These are phyloP conservation scores for Eristalis tenax DNA, from an alignment of 2,888 invertebrate genomes.

Conservation along the genomic window DNA sequence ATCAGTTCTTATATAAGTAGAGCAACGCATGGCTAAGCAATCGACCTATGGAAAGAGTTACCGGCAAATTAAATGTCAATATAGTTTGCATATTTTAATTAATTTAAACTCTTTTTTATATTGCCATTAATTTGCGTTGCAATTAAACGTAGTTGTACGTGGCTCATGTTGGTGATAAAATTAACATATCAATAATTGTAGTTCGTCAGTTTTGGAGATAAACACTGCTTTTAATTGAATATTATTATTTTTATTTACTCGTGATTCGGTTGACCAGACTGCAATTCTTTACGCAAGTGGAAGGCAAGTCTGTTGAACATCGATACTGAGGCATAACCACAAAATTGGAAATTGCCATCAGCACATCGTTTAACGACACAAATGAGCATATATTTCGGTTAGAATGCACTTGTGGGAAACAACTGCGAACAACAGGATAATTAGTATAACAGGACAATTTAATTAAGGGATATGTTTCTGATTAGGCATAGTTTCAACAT, in stretches of 20 bases:
- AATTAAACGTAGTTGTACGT: slow-evolving; percentile 2
- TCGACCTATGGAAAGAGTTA: neutral
- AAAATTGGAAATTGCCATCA: slow-evolving; percentile 30
- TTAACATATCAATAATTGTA: slow-evolving; percentile 34
- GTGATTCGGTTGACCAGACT: neutral
- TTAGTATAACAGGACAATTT: slow-evolving; percentile 41
- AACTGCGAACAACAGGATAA: slow-evolving; percentile 23
- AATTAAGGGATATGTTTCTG: slow-evolving; percentile 3
- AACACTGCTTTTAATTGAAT: slow-evolving; percentile 35
- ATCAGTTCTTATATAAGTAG: neutral
- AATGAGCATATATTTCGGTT: neutral
- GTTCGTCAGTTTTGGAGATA: slow-evolving; percentile 18
- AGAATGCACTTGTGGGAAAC: neutral
- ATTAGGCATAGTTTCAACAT: neutral
- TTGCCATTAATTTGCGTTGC: neutral
- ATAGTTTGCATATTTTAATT: slow-evolving; percentile 16
- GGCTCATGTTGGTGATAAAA: neutral
- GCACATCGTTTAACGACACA: neutral
- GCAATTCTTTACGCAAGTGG: neutral
- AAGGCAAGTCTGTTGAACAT: neutral
- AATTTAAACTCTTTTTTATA: neutral
- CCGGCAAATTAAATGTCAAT: slow-evolving; percentile 12
- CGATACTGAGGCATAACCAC: slow-evolving; percentile 4
- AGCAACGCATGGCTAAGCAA: neutral
- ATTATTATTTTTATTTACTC: slow-evolving; percentile 34